A percentile compares a stretch with the other conserved stretches of the same genome.
Conservation (phyloP, 2,888 invertebrate species). For the Spodoptera exigua region DNA sequence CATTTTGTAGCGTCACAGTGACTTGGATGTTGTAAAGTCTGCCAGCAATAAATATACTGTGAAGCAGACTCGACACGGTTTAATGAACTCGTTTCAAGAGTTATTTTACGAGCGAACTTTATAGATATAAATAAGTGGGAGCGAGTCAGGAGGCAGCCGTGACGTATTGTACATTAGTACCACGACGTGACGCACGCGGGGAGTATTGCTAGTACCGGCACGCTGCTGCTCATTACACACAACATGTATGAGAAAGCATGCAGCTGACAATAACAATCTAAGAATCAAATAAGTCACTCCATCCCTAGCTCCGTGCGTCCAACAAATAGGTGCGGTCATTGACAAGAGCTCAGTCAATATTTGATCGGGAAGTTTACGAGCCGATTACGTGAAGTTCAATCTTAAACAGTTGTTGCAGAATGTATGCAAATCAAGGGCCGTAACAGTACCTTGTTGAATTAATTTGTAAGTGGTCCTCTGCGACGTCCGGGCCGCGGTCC, state of each 20-base stretch:
- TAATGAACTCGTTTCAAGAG: conserved; percentile 28
- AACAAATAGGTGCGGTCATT: conserved; percentile 33
- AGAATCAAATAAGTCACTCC: conserved; percentile 2
- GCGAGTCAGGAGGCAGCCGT: no score
- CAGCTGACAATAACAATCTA: conserved; percentile 26
- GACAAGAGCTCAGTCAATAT: conserved; percentile 46
- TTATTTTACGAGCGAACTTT: conserved; percentile 4
- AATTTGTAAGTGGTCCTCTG: conserved; percentile 62
- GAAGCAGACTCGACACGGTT: conserved; percentile 13
- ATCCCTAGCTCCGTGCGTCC: conserved; percentile 1
- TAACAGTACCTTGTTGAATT: conserved; percentile 63
- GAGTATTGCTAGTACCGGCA: conserved; percentile 37
- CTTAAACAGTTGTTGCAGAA: conserved; percentile 53
- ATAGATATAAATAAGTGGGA: not conserved
- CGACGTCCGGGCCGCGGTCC: conserved; percentile 46
- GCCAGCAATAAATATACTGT: conserved; percentile 40
- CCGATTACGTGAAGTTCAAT: conserved; percentile 52
- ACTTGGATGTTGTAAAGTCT: conserved; percentile 33
- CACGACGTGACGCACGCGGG: conserved; percentile 1
- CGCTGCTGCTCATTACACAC: conserved; percentile 35
- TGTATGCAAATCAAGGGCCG: conserved; percentile 63
- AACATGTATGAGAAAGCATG: conserved; percentile 18
- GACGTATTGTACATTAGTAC: no score
- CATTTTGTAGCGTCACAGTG: conserved; percentile 43
- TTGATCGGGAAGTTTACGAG: conserved; percentile 44